Evolutionary conservation across 1,140 invertebrate species (phyloP), one percentile per base, ranked within the genome.

Genomic region (Diachasma alloeum): DNA sequence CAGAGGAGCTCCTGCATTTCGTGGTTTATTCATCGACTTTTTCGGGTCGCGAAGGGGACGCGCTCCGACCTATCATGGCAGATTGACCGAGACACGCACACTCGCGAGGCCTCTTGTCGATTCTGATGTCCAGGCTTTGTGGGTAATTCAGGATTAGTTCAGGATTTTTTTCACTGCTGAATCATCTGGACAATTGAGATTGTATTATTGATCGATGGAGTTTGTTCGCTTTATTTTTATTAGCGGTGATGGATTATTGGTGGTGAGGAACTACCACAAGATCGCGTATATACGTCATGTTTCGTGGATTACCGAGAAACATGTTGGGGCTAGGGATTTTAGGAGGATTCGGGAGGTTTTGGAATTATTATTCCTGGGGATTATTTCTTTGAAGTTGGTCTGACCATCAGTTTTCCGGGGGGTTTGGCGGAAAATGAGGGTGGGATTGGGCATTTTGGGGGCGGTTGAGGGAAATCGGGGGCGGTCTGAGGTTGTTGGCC

Each of bases 31-130:
- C 72, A 39, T 73, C 68, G 78, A 84, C 75, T 81, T 82, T 86
- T 82, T 81, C 77, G 68, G 79, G 73, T 75, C 77, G 80, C 80
- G 80, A 70, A 78, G 80, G 83, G 81, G 85, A 87, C 85, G 85
- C 84, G 85, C 80, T 86, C 81, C 78, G 81, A 84, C 81, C 84
- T 85, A 87, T 84, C 85, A 87, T 87, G 85, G 85, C 85, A 85
- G 84, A 81, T 75, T 76, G 78, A 82, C 79, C 80, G 59, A 63
- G 59, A 63, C 59, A 63, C 76, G 77, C 76, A 76, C 78, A 83
- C 79, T 77, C 19, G 17, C 24, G 4, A 26, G 24, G 4, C 15
- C 9, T 63, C 24, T 24, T 22, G 53, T 59, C 10, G 17, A 26
- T 4, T 63, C 24, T 4, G 26, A 2, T 26, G 19, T 63, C 22